phyloP scores from a whole-genome alignment of 2,888 invertebrate species.

The Oxystoma pomonae region DNA sequence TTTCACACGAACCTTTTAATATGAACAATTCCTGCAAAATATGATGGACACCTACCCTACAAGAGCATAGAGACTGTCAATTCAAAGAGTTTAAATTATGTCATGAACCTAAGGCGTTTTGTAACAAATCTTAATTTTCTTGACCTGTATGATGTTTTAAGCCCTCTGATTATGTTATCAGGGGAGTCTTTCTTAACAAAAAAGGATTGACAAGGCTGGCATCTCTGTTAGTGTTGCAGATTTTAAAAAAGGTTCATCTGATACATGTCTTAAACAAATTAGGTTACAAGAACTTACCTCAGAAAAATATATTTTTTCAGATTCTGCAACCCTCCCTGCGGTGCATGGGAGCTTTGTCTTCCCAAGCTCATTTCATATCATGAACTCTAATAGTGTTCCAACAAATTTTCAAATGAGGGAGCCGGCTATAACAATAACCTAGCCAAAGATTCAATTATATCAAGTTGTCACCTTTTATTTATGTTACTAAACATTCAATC shows the following conservation, averaged over 20 bases:
- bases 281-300: too few species aligned
- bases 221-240: neutral
- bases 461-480: too few species aligned
- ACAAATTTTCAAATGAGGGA: too few species aligned
- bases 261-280: neutral
- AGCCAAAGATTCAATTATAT: too few species aligned
- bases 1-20: neutral
- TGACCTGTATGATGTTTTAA: neutral
- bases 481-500: too few species aligned
- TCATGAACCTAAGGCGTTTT: neutral
- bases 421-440: too few species aligned
- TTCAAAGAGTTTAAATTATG: neutral
- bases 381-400: too few species aligned
- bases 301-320: too few species aligned
- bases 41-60: neutral
- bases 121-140: neutral
- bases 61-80: neutral
- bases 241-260: neutral
- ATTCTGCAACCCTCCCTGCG: too few species aligned
- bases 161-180: neutral
- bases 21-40: neutral
- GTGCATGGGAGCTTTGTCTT: too few species aligned
- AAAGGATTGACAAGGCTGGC: neutral
- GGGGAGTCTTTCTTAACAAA: neutral
- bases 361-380: too few species aligned